Percentiles rank a stretch among this genome's conserved stretches.
Conservation (phyloP, 1,140 invertebrate genomes). For the Drosophila tsacasi region DNA sequence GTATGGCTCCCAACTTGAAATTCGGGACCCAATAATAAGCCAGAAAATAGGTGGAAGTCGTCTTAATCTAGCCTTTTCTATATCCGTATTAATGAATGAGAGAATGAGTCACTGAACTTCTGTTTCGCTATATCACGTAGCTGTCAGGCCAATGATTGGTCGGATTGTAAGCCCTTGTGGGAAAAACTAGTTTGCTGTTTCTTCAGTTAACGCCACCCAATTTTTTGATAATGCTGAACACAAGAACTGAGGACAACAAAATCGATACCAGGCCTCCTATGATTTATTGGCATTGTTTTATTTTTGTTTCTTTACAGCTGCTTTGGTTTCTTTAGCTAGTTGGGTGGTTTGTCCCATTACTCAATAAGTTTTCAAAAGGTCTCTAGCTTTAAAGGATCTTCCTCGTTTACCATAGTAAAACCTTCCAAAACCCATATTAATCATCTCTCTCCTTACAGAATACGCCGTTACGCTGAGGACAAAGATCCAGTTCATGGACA, state of each 20-base stretch:
- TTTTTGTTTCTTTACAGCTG: background rate
- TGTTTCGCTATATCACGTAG: conserved; percentile 6
- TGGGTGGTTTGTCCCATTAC: background rate
- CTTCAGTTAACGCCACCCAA: no score
- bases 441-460: conserved; percentile 87
- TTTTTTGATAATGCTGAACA: background rate
- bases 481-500: conserved; percentile 88
- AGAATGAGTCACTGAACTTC: background rate
- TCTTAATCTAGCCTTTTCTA: background rate
- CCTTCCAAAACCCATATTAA: background rate
- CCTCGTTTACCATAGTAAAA: background rate
- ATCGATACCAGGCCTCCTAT: background rate
- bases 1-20: background rate
- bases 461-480: conserved; percentile 88
- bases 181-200: conserved; percentile 14
- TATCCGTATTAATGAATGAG: background rate
- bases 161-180: conserved; percentile 11
- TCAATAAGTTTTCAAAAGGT: background rate
- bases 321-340: background rate
- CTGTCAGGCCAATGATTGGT: conserved; percentile 23
- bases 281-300: background rate
- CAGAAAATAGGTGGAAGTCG: background rate
- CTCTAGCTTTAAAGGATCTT: background rate
- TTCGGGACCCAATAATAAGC: background rate
- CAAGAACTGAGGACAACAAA: background rate